Conservation (phyloP, 2,888 invertebrate species). For the Linhomoeus sp. region DNA sequence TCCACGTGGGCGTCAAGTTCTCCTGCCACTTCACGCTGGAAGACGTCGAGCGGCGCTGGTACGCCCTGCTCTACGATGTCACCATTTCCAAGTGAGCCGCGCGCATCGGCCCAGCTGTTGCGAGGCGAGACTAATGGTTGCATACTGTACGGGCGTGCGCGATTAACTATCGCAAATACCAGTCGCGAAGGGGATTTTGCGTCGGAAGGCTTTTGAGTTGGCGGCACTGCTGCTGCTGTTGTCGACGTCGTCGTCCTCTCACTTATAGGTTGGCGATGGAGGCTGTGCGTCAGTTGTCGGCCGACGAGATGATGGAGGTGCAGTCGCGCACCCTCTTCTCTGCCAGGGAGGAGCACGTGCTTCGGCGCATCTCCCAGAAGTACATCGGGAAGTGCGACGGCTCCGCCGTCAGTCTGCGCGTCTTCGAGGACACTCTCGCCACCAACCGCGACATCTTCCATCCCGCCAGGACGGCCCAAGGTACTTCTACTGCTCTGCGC, state of each 20-base stretch:
- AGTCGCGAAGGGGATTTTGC: no score
- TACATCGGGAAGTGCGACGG: no score
- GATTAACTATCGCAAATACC: no score
- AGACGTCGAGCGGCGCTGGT: conserved; percentile 89
- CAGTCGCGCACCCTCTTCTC: conserved; percentile 75
- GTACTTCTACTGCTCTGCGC: no score
- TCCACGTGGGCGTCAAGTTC: conserved; percentile 80
- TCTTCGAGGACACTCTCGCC: background rate
- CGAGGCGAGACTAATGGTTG: no score
- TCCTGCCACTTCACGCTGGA: conserved; percentile 79
- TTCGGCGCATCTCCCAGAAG: conserved; percentile 27
- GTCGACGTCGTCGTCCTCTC: no score
- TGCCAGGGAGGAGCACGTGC: conserved; percentile 62
- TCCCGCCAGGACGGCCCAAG: conserved; percentile 54
- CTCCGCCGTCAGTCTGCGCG: background rate
- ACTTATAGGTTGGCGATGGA: conserved; percentile 35
- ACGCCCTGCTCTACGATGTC: conserved; percentile 80
- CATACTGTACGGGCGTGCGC: no score
- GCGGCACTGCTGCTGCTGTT: no score
- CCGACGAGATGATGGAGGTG: conserved; percentile 63
- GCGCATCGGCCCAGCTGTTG: background rate
- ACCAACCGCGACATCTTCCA: conserved; percentile 37
- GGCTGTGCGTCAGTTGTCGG: conserved; percentile 79
- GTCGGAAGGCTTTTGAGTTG: no score
- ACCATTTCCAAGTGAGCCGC: conserved; percentile 44